These are phyloP conservation scores for Peribatodes rhomboidaria DNA, from an alignment of 2,888 invertebrate species.

Conservation along the genomic window DNA sequence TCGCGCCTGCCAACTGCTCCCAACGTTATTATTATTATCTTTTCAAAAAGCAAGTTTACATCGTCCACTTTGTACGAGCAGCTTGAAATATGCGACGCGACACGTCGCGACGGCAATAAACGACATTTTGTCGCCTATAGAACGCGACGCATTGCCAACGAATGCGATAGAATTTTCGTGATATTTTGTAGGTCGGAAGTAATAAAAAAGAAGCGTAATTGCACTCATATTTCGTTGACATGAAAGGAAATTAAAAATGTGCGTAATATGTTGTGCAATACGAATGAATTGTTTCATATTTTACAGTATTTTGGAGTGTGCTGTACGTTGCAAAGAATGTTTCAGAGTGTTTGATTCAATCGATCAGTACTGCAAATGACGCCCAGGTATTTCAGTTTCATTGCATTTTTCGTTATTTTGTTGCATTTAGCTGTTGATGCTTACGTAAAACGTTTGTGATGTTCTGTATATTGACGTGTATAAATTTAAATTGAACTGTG, in stretches of 20 bases:
- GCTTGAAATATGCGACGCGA: conserved; percentile 31
- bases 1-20: conserved; percentile 75
- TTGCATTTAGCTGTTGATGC: no score
- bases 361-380: background rate
- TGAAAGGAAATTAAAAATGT: conserved; percentile 26
- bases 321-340: background rate
- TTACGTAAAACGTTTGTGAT: no score
- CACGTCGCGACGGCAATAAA: conserved; percentile 23
- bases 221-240: conserved; percentile 28
- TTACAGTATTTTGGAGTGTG: background rate
- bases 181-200: conserved; percentile 33
- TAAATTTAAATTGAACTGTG: no score
- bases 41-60: conserved; percentile 43
- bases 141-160: conserved; percentile 32
- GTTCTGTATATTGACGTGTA: no score
- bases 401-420: no score
- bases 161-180: conserved; percentile 20
- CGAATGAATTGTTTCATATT: conserved; percentile 8
- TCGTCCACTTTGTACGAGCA: conserved; percentile 40
- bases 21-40: conserved; percentile 75
- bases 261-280: background rate
- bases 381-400: no score
- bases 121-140: conserved; percentile 30
- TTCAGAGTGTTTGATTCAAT: background rate
- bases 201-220: conserved; percentile 35